Base-by-base conservation (phyloP, 2,113 vertebrate species). In the Silurus glanis region DNA sequence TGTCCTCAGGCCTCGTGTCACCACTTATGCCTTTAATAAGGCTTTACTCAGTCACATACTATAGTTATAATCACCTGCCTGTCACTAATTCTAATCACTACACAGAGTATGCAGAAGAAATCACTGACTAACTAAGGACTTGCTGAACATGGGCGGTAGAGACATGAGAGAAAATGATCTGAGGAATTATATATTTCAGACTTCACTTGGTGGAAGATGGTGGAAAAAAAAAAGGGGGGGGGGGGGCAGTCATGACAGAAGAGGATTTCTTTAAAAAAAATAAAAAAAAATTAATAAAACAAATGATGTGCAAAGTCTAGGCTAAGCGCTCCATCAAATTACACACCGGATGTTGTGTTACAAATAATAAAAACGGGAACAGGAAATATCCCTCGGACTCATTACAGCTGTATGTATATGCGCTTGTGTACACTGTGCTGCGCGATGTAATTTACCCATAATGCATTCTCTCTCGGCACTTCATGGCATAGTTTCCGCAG, bases 51-150 rank as follows among this genome's bases (percentile, higher is more conserved):
- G 59, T 80, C 78, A 61, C 8, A 56, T 56, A 37, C 37, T 58
- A 25, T 59, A 59, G 8, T 80, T 80, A 9, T 80, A 58, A 80
- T 80, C 76, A 80, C 76, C 76, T 80, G 76, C 76, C 76, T 59
- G 55, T 80, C 25, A 56, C 55, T 80, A 47, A 56, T 23, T 8
- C 76, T 59, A 58, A 80, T 80, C 78, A 61, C 56, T 61, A 45
- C 56, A 47, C 17, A 23, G 23, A 37, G 37, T 37, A 47, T 25
- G 74, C 17, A 61, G 28, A 61, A 37, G 76, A 61, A 56, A 47
- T 80, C 78, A 61, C 9, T 6, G 78, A 7, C 12, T 80, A 45
- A 58, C 23, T 12, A 9, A 61, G 56, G 19, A 47, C 78, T 61
- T 61, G 51, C 23, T 78, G 56, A 80, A 61, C 37, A 61, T 61